phyloP scores from a whole-genome alignment of 2,888 invertebrate genomes.

The Hyposoter didymator region DNA sequence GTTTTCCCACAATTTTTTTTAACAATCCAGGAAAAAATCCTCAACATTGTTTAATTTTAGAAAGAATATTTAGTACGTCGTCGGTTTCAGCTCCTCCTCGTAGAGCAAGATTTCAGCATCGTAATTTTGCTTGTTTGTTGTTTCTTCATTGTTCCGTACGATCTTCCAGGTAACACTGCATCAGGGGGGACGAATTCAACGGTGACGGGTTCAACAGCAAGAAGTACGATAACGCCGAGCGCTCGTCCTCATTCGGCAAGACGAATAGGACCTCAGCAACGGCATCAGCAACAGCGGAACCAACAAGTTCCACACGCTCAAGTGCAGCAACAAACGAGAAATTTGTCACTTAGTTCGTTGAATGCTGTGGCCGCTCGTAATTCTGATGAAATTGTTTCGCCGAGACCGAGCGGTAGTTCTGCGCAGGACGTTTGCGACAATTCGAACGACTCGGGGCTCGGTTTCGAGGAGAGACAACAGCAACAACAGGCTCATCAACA shows the following conservation, averaged over 20 bases:
- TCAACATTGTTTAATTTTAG: too few species aligned
- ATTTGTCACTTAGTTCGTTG: constrained; percentile 81
- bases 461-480: constrained; percentile 91
- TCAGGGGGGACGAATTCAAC: constrained; percentile 76
- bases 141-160: background rate
- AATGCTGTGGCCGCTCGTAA: constrained; percentile 84
- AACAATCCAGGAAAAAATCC: background rate
- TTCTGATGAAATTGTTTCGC: constrained; percentile 85
- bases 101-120: too few species aligned
- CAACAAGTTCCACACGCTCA: constrained; percentile 50
- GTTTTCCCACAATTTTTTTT: background rate
- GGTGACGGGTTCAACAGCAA: constrained; percentile 77
- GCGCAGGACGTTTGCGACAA: constrained; percentile 90
- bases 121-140: too few species aligned
- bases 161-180: constrained; percentile 75
- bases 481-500: constrained; percentile 79
- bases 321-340: constrained; percentile 69
- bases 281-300: constrained; percentile 82
- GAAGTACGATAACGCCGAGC: constrained; percentile 85
- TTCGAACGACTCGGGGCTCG: constrained; percentile 95
- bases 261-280: constrained; percentile 85
- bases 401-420: constrained; percentile 83
- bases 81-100: too few species aligned
- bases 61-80: too few species aligned
- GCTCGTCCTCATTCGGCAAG: constrained; percentile 78